Percentiles rank a stretch among this genome's conserved stretches.
Conservation (phyloP, 2,888 invertebrate species). For the Diplazon laetatorius region DNA sequence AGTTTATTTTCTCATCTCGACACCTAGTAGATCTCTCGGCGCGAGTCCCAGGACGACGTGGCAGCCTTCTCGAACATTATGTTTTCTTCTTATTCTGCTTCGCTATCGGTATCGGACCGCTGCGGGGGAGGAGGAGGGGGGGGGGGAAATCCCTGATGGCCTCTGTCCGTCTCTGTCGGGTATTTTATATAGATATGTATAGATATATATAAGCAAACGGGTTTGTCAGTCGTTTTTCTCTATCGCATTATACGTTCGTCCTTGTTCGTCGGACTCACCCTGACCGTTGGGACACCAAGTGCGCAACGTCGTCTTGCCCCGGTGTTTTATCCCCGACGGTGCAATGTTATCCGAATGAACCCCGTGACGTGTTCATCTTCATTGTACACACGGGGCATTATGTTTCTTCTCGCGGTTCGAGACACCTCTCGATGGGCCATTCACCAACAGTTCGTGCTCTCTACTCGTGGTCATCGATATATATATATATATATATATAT, state of each 20-base stretch:
- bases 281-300: neutral
- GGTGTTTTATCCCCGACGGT: constrained; percentile 14
- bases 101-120: constrained; percentile 19
- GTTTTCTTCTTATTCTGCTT: constrained; percentile 12
- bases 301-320: neutral
- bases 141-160: constrained; percentile 1
- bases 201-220: constrained; percentile 36
- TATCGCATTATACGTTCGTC: constrained; percentile 27
- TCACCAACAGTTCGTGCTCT: constrained; percentile 9
- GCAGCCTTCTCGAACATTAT: constrained; percentile 18
- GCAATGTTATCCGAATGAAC: constrained; percentile 40
- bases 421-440: constrained; percentile 25
- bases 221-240: constrained; percentile 46
- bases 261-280: constrained; percentile 20
- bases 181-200: no score
- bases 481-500: no score
- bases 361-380: constrained; percentile 52
- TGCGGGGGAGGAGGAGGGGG: neutral
- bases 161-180: no score
- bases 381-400: constrained; percentile 29
- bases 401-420: constrained; percentile 10
- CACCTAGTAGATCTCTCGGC: constrained; percentile 56
- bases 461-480: constrained; percentile 22
- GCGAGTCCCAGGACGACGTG: neutral
- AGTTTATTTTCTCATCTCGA: constrained; percentile 78